Percentiles rank a stretch among this genome's conserved stretches.
Evolutionary conservation across 1,140 invertebrate genomes (phyloP).

Genomic region (Brachionus manjavacas): DNA sequence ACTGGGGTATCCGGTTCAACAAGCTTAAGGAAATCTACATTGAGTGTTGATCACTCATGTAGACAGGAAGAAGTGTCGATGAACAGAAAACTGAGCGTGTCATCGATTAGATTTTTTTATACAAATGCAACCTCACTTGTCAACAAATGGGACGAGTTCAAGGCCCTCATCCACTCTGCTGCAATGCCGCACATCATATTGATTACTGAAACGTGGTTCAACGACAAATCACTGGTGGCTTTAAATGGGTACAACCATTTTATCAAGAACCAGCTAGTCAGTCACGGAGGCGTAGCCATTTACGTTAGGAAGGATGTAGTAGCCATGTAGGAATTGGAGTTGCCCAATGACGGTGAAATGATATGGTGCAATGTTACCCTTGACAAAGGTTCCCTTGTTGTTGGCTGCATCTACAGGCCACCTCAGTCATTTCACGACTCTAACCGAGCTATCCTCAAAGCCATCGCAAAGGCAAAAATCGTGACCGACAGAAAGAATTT

Average conservation of each 20-base stretch:
- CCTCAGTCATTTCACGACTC: background rate
- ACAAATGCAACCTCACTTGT: background rate
- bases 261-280: background rate
- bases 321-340: background rate
- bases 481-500: too few species aligned
- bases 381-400: background rate
- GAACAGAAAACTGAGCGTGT: background rate
- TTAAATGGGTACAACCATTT: background rate
- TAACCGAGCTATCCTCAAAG: background rate
- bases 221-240: background rate
- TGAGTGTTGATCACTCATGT: background rate
- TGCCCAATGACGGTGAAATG: background rate
- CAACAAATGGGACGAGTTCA: background rate
- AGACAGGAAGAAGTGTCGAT: background rate
- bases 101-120: background rate
- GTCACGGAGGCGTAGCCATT: background rate
- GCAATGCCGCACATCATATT: background rate
- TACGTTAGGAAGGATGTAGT: background rate
- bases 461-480: background rate
- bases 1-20: background rate
- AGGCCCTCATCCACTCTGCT: background rate
- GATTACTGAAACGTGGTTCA: background rate
- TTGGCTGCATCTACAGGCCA: background rate
- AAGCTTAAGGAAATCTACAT: background rate
- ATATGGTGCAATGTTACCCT: background rate